Base-by-base conservation (phyloP, 92 coral and sea anemone species). In the Zoanthus sansibaricus region DNA sequence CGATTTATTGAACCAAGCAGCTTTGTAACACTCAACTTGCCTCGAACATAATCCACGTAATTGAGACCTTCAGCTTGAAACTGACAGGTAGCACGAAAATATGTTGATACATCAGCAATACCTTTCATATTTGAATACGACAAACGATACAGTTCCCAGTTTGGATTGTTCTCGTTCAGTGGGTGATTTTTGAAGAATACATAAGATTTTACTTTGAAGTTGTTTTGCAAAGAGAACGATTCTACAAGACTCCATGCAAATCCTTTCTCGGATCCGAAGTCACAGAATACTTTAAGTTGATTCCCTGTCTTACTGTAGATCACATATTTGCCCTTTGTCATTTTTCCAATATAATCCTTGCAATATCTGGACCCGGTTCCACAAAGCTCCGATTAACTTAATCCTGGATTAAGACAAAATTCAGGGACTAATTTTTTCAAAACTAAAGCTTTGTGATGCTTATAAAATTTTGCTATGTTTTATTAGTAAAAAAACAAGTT, bases 171-270 rank as follows among this genome's bases (percentile, higher is more conserved):
- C 51, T 75, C 59, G 51, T 75, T 45, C 0, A 73, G 4, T 48
- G 33, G 62, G 47, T 46, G 48, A 2, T 7, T 49, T 20, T 75
- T 52, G 51, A 42, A 78, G 56, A 91, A 91, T 9, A 92, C 82
- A 69, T 88, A 48, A 0, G 18, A 3, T 3, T 73, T 18, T 42
- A 83, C 88, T 9, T 75, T 5, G 15, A 12, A 52, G n/a, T 88
- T 91, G n/a, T 91, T 84, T 84, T 20, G 44, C 33, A 77, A 69
- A 14, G 94, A 83, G 33, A 91, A 91, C 10, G 91, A 91, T 67
- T 91, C 94, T 46, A 91, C 86, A 3, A 88, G 89, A 6, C 91
- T 91, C 94, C 94, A 88, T 48, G 87, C 87, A 42, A 73, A 73
- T 37, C 82, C 82, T 73, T 73, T 73, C 52, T 73, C 77, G 3